Evolutionary conservation across 2,888 invertebrate species (phyloP).

Genomic region (Cylloceria caligata): DNA sequence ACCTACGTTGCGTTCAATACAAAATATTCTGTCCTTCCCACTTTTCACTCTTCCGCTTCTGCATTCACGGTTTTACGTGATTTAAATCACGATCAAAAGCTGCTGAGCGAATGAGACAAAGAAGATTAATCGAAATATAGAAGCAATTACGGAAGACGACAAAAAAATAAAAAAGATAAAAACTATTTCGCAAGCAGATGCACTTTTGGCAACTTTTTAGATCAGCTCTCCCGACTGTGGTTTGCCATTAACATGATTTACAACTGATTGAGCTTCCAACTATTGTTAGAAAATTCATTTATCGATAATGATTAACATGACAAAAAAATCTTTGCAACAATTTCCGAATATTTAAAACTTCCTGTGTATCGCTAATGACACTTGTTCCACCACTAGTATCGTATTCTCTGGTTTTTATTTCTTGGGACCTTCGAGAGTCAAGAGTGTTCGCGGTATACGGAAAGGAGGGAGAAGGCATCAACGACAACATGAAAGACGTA

Average conservation of each 20-base stretch:
- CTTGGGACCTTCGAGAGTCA: background rate
- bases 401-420: conserved; percentile 25
- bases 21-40: conserved; percentile 36
- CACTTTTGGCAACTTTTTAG: conserved; percentile 71
- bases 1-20: conserved; percentile 18
- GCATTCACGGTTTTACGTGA: conserved; percentile 15
- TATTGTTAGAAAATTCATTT: background rate
- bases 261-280: background rate
- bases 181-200: conserved; percentile 50
- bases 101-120: conserved; percentile 9
- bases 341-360: background rate
- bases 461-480: conserved; percentile 37
- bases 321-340: background rate
- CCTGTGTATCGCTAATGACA: background rate
- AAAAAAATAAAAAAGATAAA: conserved; percentile 39
- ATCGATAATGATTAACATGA: too few relatives aligned
- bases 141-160: conserved; percentile 30
- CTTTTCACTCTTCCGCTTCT: background rate
- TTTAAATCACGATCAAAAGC: conserved; percentile 16
- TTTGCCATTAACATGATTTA: background rate
- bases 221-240: conserved; percentile 15
- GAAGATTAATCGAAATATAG: conserved; percentile 10
- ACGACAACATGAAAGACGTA: background rate
- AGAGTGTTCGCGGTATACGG: conserved; percentile 20
- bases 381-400: background rate